Evolutionary conservation across 2,888 invertebrate species (phyloP), one percentile per base, ranked within the genome.

Genomic region (Calephelis perditalis): DNA sequence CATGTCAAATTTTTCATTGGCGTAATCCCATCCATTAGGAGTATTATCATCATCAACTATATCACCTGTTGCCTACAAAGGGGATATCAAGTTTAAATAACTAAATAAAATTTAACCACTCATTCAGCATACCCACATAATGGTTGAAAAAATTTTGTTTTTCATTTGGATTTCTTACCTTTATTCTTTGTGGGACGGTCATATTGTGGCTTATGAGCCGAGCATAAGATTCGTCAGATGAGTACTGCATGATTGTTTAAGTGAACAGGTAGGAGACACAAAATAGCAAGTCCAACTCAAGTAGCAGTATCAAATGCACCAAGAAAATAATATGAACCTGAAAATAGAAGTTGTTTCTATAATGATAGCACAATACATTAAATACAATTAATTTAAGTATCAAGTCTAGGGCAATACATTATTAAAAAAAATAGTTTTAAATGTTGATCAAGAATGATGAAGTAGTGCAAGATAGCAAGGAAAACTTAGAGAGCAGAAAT

Each of bases 1-100:
- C 98, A 98, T 98, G 71, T 95, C 95, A 80, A 96, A 94, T 84
- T 95, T 95, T 71, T 96, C 96, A 72, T 91, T 92, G 64, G 92
- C 91, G 77, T 92, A 92, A 69, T 92, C 91, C 94, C 94, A 95
- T 52, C 91, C 92, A 78, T 94, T 93, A 8, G 92, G 87, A n/a
- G 90, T 75, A 71, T 84, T 78, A 59, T 95, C 94, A 60, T 94
- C 93, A 72, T 94, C 94, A 35, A 90, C 91, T 69, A 88, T 92
- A 73, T 94, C 94, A 11, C 95, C 95, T 68, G 93, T 94, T 61
- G 97, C 95, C 84, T 95, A 63, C 58, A 70, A 71, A 57, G 56
- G 45, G n/a, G 7, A 40, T 11, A 43, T 56, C 3, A 40, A 43
- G 8, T 15, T 12, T 26, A 8, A 11, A 8, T 56, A 11, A 5